Evolutionary conservation across 2,797 vertebrate species (phyloP), one percentile per base, ranked within the genome.

Genomic region (Gephyroberyx darwinii): DNA sequence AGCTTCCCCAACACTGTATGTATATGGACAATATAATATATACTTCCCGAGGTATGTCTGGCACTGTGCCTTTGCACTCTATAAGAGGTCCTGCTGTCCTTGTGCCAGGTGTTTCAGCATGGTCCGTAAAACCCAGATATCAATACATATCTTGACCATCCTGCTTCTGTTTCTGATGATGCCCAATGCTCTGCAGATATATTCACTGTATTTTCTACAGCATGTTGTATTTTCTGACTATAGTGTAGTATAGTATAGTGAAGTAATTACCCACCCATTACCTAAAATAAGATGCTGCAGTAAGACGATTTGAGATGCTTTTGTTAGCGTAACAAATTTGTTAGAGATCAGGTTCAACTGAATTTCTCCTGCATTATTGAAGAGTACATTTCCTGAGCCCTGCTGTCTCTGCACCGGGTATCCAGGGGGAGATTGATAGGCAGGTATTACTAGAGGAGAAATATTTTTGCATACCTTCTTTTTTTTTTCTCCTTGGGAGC

Each of bases 341-440:
- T 85, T 77, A 63, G 72, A 47, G 53, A 50, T 50, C 0, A 20
- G 61, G 57, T 83, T 80, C 63, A 75, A 48, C 70, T 63, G 63
- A 75, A 76, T 61, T 69, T 73, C 65, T 78, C 56, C 35, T 84
- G 71, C 77, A 87, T 87, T 86, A 88, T 85, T 88, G 71, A 88
- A 76, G 55, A 77, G 78, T 59, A 74, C 74, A 54, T 74, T 74
- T 83, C 54, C 74, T 65, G 66, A 77, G 72, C 61, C 54, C 43
- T 71, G 68, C 71, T 64, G 65, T 72, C 71, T 74, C 54, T 80
- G 71, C 66, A 77, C 65, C 72, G n/a, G 51, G 71, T 45, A 75
- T 26, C 48, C 1, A 1, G 14, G 39, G 4, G 31, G 22, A 85
- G 84, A 84, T 19, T 75, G 76, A 88, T 81, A 69, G 73, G 54